Conservation (phyloP, 2,888 invertebrate genomes). For the Neoaliturus tenellus region DNA sequence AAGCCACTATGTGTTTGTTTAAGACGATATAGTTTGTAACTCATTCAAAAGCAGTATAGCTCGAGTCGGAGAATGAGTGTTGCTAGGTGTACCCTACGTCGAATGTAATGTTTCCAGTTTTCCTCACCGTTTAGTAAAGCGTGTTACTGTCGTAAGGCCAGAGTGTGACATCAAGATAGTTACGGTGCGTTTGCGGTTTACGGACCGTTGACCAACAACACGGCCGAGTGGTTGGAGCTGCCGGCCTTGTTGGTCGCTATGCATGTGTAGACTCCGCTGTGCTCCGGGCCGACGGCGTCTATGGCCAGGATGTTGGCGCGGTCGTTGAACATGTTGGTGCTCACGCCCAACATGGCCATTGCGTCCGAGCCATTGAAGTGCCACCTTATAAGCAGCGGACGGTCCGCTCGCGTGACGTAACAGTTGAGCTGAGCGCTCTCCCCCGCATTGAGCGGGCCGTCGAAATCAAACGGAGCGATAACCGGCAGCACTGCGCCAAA, state of each 20-base stretch:
- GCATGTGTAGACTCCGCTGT: slow-evolving; percentile 71
- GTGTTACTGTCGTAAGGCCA: background rate
- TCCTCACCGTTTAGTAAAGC: background rate
- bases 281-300: slow-evolving; percentile 67
- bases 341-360: slow-evolving; percentile 67
- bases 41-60: too few species aligned
- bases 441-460: slow-evolving; percentile 68
- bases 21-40: too few species aligned
- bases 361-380: slow-evolving; percentile 76
- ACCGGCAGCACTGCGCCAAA: slow-evolving; percentile 65
- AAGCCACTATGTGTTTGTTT: too few species aligned
- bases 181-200: background rate
- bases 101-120: too few species aligned
- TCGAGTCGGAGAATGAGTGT: too few species aligned
- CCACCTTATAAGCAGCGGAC: slow-evolving; percentile 68
- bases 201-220: slow-evolving; percentile 83
- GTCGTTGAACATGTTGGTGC: slow-evolving; percentile 67
- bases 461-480: slow-evolving; percentile 69
- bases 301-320: slow-evolving; percentile 68
- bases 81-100: too few species aligned
- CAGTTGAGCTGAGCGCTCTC: slow-evolving; percentile 69
- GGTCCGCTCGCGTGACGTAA: slow-evolving; percentile 70
- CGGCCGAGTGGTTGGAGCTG: slow-evolving; percentile 80
- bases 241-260: slow-evolving; percentile 77
- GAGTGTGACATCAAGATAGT: background rate